phyloP scores from a whole-genome alignment of 2,113 vertebrate genomes.

The Ceyx melanurus region DNA sequence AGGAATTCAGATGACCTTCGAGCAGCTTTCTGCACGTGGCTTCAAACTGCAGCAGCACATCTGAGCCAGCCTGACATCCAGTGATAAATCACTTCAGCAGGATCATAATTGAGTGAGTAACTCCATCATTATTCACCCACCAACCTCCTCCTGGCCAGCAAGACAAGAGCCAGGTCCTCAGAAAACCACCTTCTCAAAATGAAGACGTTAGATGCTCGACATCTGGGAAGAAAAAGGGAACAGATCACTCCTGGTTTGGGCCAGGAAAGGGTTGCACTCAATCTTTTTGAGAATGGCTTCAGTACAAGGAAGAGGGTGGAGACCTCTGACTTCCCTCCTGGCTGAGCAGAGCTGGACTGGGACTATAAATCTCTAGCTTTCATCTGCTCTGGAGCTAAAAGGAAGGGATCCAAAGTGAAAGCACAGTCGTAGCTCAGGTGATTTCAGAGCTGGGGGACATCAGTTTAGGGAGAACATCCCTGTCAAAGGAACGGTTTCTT shows the following conservation, averaged over 20 bases:
- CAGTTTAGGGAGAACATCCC: background rate
- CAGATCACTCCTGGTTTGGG: background rate
- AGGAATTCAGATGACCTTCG: background rate
- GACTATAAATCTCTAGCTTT: background rate
- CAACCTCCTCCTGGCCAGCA: background rate
- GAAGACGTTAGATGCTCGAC: background rate
- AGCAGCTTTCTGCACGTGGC: background rate
- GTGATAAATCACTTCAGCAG: background rate
- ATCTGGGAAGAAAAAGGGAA: background rate
- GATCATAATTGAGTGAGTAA: fast-evolving
- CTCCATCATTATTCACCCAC: fast-evolving
- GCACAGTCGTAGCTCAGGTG: background rate
- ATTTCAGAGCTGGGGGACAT: background rate
- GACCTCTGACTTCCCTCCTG: background rate
- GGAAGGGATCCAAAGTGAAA: constrained; percentile 11
- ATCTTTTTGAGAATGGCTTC: constrained; percentile 3
- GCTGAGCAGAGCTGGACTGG: background rate
- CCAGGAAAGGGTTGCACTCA: background rate
- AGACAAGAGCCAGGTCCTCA: background rate
- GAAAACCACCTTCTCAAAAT: background rate
- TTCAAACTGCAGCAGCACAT: background rate
- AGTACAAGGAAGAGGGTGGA: constrained; percentile 34
- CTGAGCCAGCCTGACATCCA: background rate
- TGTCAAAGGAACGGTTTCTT: fast-evolving
- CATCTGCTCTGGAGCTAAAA: background rate